Evolutionary conservation across 1,140 invertebrate genomes (phyloP).

Genomic region (Luehdorfia chinensis): DNA sequence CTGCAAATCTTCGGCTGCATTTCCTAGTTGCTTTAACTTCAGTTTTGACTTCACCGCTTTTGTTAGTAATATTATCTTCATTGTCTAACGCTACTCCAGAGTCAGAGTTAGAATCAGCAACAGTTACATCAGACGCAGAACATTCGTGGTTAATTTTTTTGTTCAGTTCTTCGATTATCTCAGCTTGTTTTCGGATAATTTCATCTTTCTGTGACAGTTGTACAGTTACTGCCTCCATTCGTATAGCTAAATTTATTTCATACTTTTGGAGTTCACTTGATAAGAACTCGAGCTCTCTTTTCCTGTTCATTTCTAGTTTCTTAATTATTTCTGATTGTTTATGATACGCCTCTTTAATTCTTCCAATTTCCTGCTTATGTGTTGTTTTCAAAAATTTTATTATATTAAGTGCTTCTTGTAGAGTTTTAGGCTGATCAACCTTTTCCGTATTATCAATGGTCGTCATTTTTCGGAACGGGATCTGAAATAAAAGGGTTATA

Average conservation of each 20-base stretch:
- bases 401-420: constrained; percentile 64
- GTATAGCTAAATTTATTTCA: constrained; percentile 55
- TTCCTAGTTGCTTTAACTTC: constrained; percentile 57
- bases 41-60: constrained; percentile 40
- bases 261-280: constrained; percentile 64
- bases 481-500: constrained; percentile 44
- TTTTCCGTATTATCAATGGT: constrained; percentile 41
- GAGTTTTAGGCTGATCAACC: constrained; percentile 49
- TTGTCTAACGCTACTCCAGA: constrained; percentile 62
- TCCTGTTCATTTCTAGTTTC: constrained; percentile 60
- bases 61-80: constrained; percentile 38
- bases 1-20: constrained; percentile 59
- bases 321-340: constrained; percentile 61
- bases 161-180: constrained; percentile 57
- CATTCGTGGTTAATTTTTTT: constrained; percentile 45
- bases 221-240: constrained; percentile 55
- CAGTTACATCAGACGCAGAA: constrained; percentile 48
- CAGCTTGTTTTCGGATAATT: constrained; percentile 51
- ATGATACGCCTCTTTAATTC: constrained; percentile 46
- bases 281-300: constrained; percentile 64
- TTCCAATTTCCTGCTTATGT: constrained; percentile 62
- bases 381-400: constrained; percentile 64
- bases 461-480: constrained; percentile 36
- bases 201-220: constrained; percentile 61
- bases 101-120: constrained; percentile 67